phyloP scores from a whole-genome alignment of 2,113 vertebrate species.

The Ellobius talpinus region DNA sequence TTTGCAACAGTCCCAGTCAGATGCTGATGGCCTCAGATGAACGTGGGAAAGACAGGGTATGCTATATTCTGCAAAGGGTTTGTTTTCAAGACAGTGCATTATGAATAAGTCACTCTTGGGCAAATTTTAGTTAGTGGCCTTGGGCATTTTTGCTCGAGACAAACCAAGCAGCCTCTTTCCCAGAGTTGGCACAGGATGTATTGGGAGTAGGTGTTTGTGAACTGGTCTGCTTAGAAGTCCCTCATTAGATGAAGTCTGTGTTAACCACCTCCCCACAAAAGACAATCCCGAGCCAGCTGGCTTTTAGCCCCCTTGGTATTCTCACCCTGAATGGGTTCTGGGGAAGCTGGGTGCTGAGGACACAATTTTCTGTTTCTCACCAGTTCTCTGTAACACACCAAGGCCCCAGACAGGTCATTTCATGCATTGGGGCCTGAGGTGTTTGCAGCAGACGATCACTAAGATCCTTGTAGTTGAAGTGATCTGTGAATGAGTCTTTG shows the following conservation, averaged over 20 bases:
- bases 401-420: background rate
- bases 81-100: background rate
- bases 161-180: background rate
- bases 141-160: background rate
- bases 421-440: background rate
- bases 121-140: background rate
- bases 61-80: background rate
- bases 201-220: background rate
- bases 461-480: background rate
- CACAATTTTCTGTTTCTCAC: background rate
- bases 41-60: background rate
- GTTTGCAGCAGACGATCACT: background rate
- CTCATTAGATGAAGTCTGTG: conserved; percentile 4
- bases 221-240: background rate
- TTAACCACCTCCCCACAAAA: background rate
- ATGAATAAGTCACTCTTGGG: background rate
- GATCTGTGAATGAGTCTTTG: conserved; percentile 57
- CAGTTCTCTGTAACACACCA: background rate
- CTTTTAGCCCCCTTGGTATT: accelerated
- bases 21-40: background rate
- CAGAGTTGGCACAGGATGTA: background rate
- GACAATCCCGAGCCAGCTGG: background rate
- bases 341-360: background rate
- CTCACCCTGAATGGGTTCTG: background rate
- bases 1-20: background rate